Conservation (phyloP, 2,113 vertebrate species). For the Apteryx owenii region DNA sequence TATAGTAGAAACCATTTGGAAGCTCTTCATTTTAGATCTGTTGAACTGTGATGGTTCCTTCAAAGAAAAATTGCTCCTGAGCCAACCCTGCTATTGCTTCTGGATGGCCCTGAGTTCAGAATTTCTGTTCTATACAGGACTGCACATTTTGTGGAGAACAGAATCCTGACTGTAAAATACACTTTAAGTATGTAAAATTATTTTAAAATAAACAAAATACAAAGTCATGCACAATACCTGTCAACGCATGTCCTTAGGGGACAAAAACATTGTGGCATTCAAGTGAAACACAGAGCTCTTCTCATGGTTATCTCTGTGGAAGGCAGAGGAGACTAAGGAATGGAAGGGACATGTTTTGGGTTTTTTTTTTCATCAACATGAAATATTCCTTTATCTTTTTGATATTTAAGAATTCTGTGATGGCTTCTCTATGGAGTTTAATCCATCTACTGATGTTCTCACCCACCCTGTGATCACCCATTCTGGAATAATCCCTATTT, state of each 20-base stretch:
- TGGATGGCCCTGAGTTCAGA: background rate
- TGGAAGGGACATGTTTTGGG: background rate
- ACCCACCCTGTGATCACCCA: constrained; percentile 20
- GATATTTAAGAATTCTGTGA: background rate
- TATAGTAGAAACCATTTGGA: background rate
- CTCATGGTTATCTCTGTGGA: accelerated
- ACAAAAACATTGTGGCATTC: background rate
- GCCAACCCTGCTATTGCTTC: no score
- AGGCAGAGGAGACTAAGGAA: background rate
- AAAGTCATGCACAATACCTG: background rate
- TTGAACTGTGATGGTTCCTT: background rate
- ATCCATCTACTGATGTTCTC: constrained; percentile 1
- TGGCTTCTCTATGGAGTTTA: background rate
- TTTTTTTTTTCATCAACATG: background rate
- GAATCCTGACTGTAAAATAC: background rate
- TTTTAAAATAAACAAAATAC: background rate
- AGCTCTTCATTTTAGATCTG: background rate
- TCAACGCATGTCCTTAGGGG: accelerated
- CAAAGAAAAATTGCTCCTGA: background rate
- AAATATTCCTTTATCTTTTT: background rate
- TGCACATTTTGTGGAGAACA: no score
- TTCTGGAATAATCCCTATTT: constrained; percentile 46
- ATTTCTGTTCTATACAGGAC: no score
- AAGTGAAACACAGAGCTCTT: background rate
- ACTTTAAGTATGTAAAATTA: background rate